A percentile compares a stretch with the other conserved stretches of the same genome.
Conservation (phyloP, 2,113 vertebrate species). For the Lophotis ruficrista region DNA sequence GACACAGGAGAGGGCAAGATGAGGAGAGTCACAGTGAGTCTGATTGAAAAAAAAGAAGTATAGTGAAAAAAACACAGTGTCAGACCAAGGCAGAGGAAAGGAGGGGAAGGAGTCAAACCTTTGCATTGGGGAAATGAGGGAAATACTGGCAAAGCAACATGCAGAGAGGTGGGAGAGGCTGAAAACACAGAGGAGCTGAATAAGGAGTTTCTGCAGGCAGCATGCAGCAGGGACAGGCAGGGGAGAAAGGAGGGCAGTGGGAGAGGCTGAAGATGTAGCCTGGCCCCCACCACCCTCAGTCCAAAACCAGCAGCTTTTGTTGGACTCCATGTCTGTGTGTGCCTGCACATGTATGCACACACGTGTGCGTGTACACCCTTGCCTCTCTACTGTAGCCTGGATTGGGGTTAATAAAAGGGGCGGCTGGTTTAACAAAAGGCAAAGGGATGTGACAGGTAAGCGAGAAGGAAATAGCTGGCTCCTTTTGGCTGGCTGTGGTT, state of each 20-base stretch:
- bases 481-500: neutral
- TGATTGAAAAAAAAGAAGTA: neutral
- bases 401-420: neutral
- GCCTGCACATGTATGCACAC: no score
- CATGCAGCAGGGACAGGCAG: fast-evolving
- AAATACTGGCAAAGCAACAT: neutral
- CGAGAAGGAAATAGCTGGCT: neutral
- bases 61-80: neutral
- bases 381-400: neutral
- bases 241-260: fast-evolving
- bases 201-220: neutral
- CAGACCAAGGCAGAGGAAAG: neutral
- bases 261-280: neutral
- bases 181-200: fast-evolving
- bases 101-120: fast-evolving
- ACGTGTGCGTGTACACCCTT: neutral
- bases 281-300: neutral
- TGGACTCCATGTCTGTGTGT: fast-evolving
- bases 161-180: fast-evolving
- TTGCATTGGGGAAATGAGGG: neutral
- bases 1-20: neutral
- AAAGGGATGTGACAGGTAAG: constrained; percentile 58
- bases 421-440: neutral
- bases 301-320: neutral
- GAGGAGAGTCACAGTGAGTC: fast-evolving